Conservation (phyloP, 1,140 invertebrate genomes). For the Ceratitis capitata region DNA sequence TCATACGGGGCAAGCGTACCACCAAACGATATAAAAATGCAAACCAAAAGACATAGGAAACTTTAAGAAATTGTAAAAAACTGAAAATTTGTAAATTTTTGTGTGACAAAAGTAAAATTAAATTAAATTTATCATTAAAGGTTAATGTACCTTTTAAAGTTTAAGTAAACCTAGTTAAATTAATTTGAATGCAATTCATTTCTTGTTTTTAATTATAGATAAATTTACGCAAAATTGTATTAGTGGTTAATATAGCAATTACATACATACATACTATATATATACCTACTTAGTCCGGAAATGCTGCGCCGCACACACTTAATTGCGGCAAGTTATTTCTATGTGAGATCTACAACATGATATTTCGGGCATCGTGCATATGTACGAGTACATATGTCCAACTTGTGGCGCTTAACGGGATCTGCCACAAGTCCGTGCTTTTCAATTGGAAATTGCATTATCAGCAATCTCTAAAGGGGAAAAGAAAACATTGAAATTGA, state of each 20-base stretch:
- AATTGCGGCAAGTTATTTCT: too few species aligned
- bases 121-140: neutral
- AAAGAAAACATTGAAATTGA: too few species aligned
- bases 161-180: neutral
- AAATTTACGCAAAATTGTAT: neutral
- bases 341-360: too few species aligned
- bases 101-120: neutral
- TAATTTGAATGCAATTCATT: neutral
- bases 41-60: slow-evolving; percentile 63
- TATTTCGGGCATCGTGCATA: too few species aligned
- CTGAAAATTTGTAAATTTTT: slow-evolving; percentile 15
- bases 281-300: too few species aligned
- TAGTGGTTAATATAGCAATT: neutral
- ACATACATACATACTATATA: neutral
- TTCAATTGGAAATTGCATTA: too few species aligned
- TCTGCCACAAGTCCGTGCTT: too few species aligned
- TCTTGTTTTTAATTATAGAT: neutral
- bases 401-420: too few species aligned
- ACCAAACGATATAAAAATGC: slow-evolving; percentile 49
- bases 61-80: slow-evolving; percentile 58
- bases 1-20: slow-evolving; percentile 40
- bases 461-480: too few species aligned
- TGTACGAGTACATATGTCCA: too few species aligned
- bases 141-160: neutral
- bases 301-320: too few species aligned